phyloP scores from a whole-genome alignment of 2,113 vertebrate genomes.

The Vicugna pacos region DNA sequence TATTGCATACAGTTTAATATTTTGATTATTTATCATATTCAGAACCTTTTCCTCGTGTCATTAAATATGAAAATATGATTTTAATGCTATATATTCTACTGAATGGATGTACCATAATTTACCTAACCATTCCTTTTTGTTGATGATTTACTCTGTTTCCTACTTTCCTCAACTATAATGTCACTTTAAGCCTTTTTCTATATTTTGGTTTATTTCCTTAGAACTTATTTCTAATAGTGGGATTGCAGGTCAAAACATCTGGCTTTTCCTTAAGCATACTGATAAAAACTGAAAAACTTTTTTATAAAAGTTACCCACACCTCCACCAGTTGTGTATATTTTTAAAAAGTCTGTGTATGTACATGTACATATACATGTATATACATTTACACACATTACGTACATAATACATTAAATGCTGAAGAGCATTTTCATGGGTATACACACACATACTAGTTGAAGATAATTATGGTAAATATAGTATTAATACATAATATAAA shows the following conservation, averaged over 20 bases:
- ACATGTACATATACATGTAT: neutral
- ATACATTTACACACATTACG: neutral
- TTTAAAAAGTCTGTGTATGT: neutral
- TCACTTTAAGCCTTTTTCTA: neutral
- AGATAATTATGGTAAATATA: constrained; percentile 17
- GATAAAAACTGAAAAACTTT: neutral
- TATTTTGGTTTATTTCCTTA: constrained; percentile 49
- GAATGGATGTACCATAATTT: neutral
- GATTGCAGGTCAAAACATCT: neutral
- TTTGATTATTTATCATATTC: constrained; percentile 31
- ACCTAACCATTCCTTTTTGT: constrained; percentile 30
- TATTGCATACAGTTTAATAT: neutral
- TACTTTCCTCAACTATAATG: constrained; percentile 15
- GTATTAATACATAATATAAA: constrained; percentile 9
- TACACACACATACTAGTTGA: neutral
- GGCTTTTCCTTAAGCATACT: neutral
- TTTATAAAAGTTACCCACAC: constrained; percentile 49
- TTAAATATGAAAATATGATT: constrained; percentile 34
- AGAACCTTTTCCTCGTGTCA: neutral
- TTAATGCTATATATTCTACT: neutral
- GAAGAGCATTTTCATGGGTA: neutral
- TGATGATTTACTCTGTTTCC: neutral
- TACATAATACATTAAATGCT: constrained; percentile 22
- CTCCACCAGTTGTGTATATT: constrained; percentile 9
- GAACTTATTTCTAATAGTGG: constrained; percentile 18